These are phyloP conservation scores for Onthophagus taurus DNA, from an alignment of 1,140 invertebrate genomes.

Conservation along the genomic window DNA sequence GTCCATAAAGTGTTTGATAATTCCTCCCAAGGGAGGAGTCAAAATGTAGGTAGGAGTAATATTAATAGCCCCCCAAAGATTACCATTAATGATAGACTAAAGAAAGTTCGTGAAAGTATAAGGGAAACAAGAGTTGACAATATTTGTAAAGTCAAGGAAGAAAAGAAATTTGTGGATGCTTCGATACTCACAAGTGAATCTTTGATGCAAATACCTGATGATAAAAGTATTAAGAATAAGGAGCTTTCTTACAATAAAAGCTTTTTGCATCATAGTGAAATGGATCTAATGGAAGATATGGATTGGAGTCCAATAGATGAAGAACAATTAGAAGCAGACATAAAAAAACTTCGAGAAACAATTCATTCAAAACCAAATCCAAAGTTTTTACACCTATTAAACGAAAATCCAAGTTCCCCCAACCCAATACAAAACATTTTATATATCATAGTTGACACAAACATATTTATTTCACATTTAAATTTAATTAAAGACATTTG, in stretches of 20 bases:
- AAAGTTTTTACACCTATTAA: neutral
- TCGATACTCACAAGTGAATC: neutral
- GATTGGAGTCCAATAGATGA: slow-evolving; percentile 12
- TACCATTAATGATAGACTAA: neutral
- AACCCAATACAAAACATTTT: slow-evolving; percentile 1
- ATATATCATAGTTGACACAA: slow-evolving; percentile 29
- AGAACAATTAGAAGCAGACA: slow-evolving; percentile 4
- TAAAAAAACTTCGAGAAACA: neutral
- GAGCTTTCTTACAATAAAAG: neutral
- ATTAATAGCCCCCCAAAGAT: no score
- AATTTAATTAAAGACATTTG: slow-evolving; percentile 20
- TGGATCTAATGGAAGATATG: neutral
- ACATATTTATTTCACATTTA: slow-evolving; percentile 28
- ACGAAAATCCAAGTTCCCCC: neutral
- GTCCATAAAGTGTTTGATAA: slow-evolving; percentile 5
- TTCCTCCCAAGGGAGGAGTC: neutral
- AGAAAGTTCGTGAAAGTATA: neutral
- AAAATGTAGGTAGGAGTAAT: neutral
- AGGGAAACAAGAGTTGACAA: neutral
- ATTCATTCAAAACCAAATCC: neutral
- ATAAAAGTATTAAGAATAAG: neutral
- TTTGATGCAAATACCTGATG: neutral
- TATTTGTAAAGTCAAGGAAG: neutral
- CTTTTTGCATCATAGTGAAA: neutral
- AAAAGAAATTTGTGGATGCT: neutral